Evolutionary conservation across 2,888 invertebrate species (phyloP).

Genomic region (Cacoxenus indagator): DNA sequence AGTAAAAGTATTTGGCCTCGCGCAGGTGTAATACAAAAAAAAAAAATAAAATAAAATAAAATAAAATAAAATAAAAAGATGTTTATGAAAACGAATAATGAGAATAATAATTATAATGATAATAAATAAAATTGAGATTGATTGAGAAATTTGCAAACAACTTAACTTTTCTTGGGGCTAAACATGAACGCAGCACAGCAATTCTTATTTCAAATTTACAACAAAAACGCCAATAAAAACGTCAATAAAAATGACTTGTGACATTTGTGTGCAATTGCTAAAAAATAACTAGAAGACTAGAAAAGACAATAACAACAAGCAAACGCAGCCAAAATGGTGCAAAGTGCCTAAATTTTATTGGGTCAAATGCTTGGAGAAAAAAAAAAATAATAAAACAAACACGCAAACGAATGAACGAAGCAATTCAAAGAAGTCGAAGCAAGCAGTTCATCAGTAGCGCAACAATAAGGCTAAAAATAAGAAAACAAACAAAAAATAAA

Average conservation of each 20-base stretch:
- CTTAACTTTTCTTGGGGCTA: slow-evolving; percentile 10
- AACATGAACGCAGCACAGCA: neutral
- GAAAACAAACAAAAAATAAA: slow-evolving; percentile 29
- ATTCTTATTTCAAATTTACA: slow-evolving; percentile 20
- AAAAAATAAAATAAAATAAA: too few relatives aligned
- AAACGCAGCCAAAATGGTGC: neutral
- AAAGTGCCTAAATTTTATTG: slow-evolving; percentile 15
- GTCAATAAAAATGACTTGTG: slow-evolving; percentile 47
- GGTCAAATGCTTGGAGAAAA: neutral
- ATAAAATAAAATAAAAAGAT: too few relatives aligned
- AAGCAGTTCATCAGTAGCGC: neutral
- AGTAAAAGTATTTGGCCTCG: too few relatives aligned
- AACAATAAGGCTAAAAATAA: slow-evolving; percentile 28
- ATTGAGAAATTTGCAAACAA: slow-evolving; percentile 17
- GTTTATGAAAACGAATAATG: neutral
- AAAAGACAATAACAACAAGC: neutral
- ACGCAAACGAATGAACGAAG: slow-evolving; percentile 2
- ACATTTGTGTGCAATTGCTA: slow-evolving; percentile 39
- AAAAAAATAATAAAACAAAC: neutral
- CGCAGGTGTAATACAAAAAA: too few relatives aligned
- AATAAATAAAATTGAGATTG: slow-evolving; percentile 16
- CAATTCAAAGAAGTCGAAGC: neutral
- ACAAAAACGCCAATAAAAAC: slow-evolving; percentile 5
- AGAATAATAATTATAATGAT: too few relatives aligned
- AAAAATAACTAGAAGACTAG: neutral